Conservation (phyloP, 2,797 vertebrate species). For the Cercopithecus mitis region DNA sequence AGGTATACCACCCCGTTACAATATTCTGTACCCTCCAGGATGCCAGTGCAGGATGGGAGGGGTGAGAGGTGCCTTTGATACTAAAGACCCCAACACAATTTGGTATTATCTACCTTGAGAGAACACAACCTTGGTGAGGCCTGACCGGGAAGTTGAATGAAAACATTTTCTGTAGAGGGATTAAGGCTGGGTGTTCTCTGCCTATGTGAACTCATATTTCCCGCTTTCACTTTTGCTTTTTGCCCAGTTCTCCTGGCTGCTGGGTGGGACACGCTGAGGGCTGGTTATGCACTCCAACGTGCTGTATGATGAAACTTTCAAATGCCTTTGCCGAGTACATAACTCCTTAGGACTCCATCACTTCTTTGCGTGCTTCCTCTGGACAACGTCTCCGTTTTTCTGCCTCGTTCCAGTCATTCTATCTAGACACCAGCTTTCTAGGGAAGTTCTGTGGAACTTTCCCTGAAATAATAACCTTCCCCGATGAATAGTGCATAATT, state of each 20-base stretch:
- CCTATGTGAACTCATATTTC: background rate
- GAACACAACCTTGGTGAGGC: fast-evolving
- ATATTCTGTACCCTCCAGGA: background rate
- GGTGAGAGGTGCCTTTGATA: background rate
- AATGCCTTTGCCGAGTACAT: too few relatives aligned
- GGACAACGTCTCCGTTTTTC: background rate
- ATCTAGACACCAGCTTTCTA: background rate
- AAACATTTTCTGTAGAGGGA: background rate
- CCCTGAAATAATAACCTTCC: background rate
- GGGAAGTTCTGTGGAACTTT: background rate
- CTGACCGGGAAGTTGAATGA: background rate
- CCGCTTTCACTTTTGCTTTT: background rate
- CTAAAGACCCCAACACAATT: background rate
- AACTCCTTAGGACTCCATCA: fast-evolving
- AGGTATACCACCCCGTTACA: too few relatives aligned
- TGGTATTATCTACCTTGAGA: background rate
- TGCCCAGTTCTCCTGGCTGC: background rate
- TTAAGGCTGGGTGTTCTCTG: fast-evolving
- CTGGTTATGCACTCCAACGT: fast-evolving
- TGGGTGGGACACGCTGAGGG: fast-evolving
- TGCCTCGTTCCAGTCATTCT: background rate
- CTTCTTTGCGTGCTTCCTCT: background rate
- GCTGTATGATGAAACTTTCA: fast-evolving
- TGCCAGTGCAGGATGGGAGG: background rate
- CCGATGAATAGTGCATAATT: background rate